Percentiles rank a stretch among this genome's conserved stretches.
Conservation (phyloP, 2,797 vertebrate genomes). For the Phataginus tetradactyla region DNA sequence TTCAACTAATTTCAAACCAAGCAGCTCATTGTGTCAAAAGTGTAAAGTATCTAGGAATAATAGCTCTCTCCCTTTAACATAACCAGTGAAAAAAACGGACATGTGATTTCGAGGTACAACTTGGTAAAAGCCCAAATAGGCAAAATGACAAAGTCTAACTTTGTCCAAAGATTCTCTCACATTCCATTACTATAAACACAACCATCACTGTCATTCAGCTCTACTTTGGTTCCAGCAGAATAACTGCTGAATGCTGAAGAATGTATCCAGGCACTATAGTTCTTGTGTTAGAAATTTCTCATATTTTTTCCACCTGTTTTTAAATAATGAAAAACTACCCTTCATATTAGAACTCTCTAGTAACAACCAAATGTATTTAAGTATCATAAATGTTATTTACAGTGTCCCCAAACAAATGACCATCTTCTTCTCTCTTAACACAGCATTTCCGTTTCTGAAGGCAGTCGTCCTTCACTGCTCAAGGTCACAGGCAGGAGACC, state of each 20-base stretch:
- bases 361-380: slow-evolving; percentile 90
- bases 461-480: slow-evolving; percentile 81
- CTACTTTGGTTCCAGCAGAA: slow-evolving; percentile 88
- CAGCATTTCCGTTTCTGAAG: slow-evolving; percentile 81
- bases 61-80: slow-evolving; percentile 78
- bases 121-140: slow-evolving; percentile 81
- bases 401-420: slow-evolving; percentile 84
- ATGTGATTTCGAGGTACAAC: slow-evolving; percentile 82
- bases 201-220: slow-evolving; percentile 77
- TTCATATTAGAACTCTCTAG: slow-evolving; percentile 90
- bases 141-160: slow-evolving; percentile 82
- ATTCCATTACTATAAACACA: slow-evolving; percentile 70
- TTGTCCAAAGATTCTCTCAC: slow-evolving; percentile 78
- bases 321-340: slow-evolving; percentile 92
- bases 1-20: slow-evolving; percentile 82
- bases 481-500: slow-evolving; percentile 81
- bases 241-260: slow-evolving; percentile 76
- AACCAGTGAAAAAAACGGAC: slow-evolving; percentile 73
- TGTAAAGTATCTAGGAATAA: slow-evolving; percentile 77
- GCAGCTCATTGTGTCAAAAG: slow-evolving; percentile 75
- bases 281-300: slow-evolving; percentile 84
- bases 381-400: slow-evolving; percentile 91
- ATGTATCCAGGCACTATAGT: slow-evolving; percentile 85
- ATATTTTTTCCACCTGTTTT: slow-evolving; percentile 80
- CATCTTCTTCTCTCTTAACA: slow-evolving; percentile 81